These are phyloP conservation scores for Drosophila nigrodunni DNA, from an alignment of 1,140 invertebrate species.

Conservation along the genomic window DNA sequence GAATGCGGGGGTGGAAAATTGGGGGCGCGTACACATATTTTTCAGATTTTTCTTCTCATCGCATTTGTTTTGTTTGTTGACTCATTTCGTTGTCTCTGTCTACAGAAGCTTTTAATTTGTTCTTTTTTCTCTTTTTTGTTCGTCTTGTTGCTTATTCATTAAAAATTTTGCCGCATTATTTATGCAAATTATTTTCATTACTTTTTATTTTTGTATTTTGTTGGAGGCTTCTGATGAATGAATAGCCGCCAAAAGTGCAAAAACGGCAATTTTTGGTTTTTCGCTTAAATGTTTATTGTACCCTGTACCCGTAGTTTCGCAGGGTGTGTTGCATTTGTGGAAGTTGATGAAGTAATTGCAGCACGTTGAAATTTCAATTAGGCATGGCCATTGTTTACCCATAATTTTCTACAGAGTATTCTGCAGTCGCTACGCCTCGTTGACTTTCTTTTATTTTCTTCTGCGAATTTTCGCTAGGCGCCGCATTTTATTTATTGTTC, in stretches of 20 bases:
- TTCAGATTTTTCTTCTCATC: constrained; percentile 27
- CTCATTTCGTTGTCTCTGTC: constrained; percentile 23
- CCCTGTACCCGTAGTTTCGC: not conserved
- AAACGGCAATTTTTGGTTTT: constrained; percentile 17
- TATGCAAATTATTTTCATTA: constrained; percentile 36
- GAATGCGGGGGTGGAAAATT: not conserved
- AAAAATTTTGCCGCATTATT: constrained; percentile 18
- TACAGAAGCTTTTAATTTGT: constrained; percentile 11
- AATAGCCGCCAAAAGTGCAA: constrained; percentile 35
- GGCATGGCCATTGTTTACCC: not conserved
- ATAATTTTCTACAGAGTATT: not conserved
- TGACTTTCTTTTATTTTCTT: not conserved
- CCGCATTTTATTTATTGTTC: constrained; percentile 41
- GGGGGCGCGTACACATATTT: not conserved
- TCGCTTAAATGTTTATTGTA: not conserved
- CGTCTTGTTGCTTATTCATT: constrained; percentile 34
- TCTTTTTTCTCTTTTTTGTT: constrained; percentile 5
- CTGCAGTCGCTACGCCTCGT: not conserved
- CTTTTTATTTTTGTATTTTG: constrained; percentile 3
- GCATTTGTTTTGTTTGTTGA: constrained; percentile 24
- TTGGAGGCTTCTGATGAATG: constrained; percentile 29
- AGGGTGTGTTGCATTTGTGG: not conserved
- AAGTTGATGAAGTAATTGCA: not conserved
- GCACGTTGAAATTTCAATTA: not conserved
- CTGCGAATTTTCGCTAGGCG: constrained; percentile 21